Evolutionary conservation across 2,113 vertebrate genomes (phyloP), one percentile per base, ranked within the genome.

Genomic region (Triplophysa dalaica): DNA sequence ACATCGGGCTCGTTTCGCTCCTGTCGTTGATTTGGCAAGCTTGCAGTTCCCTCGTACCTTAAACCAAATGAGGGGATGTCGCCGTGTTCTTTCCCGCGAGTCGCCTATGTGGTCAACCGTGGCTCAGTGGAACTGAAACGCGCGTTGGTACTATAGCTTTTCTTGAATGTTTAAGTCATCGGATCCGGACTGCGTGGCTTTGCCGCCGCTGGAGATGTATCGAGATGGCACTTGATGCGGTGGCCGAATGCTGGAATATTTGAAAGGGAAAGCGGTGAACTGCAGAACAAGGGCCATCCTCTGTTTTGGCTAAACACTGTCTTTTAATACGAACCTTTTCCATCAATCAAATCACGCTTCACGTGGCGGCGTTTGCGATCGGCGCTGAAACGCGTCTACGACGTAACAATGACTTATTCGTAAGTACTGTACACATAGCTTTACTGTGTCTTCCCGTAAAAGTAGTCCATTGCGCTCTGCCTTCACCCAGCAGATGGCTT

Each of bases 361-460:
- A n/a, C 33, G 38, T 77, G 84, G 84, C 83, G 84, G 86, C 89
- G 88, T 89, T 64, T 73, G 75, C 89, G 87, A 85, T 81, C 87
- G 85, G 82, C 88, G 88, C 86, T 85, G 81, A 84, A 83, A 85
- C 76, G 75, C 89, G 82, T 90, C 88, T 87, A 89, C 85, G 80
- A 85, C 79, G 81, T 89, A 90, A 90, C 89, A 87, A 86, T 85
- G 90, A 84, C 85, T 81, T 85, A 82, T 80, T 87, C 85, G 88
- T 87, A 90, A 92, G 92, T 93, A 92, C 92, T 94, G 92, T 92
- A 93, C 87, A 90, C 90, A 94, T 93, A 94, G 93, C 93, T 94
- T 94, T 94, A 93, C 89, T 87, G 88, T 90, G 81, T 87, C 85
- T 86, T 64, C 86, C 54, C 80, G 75, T 83, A 78, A 82, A 75